Conservation (phyloP, 2,888 invertebrate genomes). For the Parascotia fuliginaria region DNA sequence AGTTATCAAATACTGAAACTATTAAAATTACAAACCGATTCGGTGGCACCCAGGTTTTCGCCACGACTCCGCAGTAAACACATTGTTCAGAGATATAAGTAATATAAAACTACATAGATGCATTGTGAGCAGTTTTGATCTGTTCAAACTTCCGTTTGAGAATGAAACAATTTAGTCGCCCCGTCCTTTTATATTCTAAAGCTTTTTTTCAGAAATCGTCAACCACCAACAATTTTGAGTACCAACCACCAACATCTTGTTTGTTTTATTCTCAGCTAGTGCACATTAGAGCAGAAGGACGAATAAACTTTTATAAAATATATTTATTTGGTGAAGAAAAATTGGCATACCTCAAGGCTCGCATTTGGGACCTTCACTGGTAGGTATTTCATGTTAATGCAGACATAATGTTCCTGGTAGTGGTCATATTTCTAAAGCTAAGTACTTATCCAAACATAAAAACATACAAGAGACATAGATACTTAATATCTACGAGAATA, state of each 20-base stretch:
- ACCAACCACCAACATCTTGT: too few species aligned
- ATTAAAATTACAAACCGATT: conserved; percentile 86
- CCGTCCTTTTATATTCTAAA: conserved; percentile 43
- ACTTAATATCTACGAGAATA: background rate
- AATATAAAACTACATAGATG: conserved; percentile 63
- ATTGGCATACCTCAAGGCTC: too few species aligned
- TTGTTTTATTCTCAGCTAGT: background rate
- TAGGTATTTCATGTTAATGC: too few species aligned
- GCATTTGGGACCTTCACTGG: too few species aligned
- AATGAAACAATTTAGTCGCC: conserved; percentile 42
- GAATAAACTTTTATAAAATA: too few species aligned
- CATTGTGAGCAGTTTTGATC: conserved; percentile 49
- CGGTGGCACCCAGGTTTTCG: conserved; percentile 92
- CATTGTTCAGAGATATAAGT: conserved; percentile 64
- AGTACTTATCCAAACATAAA: too few species aligned
- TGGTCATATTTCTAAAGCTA: too few species aligned
- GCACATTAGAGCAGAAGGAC: too few species aligned
- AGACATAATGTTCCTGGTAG: too few species aligned
- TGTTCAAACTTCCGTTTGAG: conserved; percentile 14
- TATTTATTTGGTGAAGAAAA: too few species aligned
- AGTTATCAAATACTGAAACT: background rate
- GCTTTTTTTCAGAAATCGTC: conserved; percentile 26
- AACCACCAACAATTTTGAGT: too few species aligned
- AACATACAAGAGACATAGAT: too few species aligned
- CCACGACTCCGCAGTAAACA: conserved; percentile 85